phyloP scores from a whole-genome alignment of 1,140 invertebrate species.

The Vollenhovia emeryi region DNA sequence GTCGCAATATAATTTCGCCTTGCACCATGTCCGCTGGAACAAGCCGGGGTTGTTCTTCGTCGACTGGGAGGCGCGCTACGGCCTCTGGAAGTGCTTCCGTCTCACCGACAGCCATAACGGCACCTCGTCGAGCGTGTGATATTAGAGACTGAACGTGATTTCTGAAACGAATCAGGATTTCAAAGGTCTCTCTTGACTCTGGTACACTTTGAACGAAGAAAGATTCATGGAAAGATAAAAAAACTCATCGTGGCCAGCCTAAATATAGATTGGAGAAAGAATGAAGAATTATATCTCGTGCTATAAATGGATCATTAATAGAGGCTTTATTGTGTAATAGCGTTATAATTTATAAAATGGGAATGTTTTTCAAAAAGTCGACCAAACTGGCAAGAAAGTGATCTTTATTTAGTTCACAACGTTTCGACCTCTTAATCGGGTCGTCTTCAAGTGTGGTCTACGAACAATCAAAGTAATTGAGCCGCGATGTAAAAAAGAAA shows the following conservation, averaged over 20 bases:
- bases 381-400: no score
- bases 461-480: no score
- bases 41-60: constrained; percentile 87
- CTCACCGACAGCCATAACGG: constrained; percentile 6
- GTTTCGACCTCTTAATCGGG: no score
- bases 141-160: neutral
- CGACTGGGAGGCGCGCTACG: constrained; percentile 88
- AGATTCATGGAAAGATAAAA: neutral
- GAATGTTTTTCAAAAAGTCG: no score
- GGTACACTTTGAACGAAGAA: neutral
- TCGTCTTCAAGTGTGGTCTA: no score
- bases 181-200: neutral
- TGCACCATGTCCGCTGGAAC: constrained; percentile 87
- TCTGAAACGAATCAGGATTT: neutral
- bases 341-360: no score
- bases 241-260: neutral
- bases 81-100: constrained; percentile 87
- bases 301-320: neutral
- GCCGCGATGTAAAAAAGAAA: no score
- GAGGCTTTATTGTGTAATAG: neutral
- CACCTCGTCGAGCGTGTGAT: neutral
- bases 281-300: neutral
- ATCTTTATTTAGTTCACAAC: no score
- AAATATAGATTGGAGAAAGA: neutral
- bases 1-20: constrained; percentile 84